These are phyloP conservation scores for Prunella fulvescens DNA, from an alignment of 2,113 vertebrate species.

Conservation along the genomic window DNA sequence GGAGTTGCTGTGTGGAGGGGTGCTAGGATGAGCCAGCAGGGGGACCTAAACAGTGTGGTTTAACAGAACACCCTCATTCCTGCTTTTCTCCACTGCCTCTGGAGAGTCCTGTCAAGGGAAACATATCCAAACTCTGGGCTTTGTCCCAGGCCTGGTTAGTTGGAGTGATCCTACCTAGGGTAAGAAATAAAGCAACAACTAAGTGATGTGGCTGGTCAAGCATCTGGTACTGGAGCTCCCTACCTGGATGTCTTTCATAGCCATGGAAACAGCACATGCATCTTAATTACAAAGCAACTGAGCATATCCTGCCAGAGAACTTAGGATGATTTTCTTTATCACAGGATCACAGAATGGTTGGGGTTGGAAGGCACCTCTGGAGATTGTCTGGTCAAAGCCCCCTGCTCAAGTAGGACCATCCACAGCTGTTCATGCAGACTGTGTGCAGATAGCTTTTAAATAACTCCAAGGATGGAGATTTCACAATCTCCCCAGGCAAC, in stretches of 20 bases:
- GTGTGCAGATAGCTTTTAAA: neutral
- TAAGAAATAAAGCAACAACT: neutral
- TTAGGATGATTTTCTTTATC: neutral
- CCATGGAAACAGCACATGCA: fast-evolving
- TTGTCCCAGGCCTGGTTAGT: neutral
- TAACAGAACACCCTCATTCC: neutral
- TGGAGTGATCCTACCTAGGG: neutral
- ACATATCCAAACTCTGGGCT: neutral
- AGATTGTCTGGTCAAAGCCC: neutral
- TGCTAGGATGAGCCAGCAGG: neutral
- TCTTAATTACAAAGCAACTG: neutral
- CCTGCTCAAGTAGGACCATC: neutral
- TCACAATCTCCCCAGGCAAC: neutral
- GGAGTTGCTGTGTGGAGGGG: neutral
- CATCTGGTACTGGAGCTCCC: neutral
- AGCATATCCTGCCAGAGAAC: neutral
- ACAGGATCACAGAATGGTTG: neutral
- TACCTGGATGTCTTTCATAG: neutral
- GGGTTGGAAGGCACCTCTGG: neutral
- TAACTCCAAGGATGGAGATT: neutral
- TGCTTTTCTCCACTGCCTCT: neutral
- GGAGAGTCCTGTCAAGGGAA: neutral
- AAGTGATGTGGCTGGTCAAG: neutral
- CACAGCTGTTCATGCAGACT: neutral
- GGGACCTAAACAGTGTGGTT: fast-evolving